Evolutionary conservation across 2,797 vertebrate species (phyloP), one percentile per base, ranked within the genome.

Genomic region (Argya squamiceps): DNA sequence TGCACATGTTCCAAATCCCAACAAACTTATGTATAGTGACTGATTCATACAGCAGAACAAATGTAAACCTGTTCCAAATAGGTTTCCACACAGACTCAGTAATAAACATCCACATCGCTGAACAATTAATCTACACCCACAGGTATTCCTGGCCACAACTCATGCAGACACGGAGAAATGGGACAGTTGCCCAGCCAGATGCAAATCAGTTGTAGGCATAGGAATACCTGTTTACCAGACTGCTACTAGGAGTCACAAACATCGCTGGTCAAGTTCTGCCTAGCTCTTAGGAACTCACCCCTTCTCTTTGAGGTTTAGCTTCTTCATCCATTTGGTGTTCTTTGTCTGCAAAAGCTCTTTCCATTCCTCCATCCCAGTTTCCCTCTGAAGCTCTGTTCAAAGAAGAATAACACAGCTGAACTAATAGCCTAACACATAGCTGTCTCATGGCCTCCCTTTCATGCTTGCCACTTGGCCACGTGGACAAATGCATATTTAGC

Each of bases 401-500:
- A 86, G 74, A 70, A 77, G 19, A 83, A 64, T 49, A 92, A 53
- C 37, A 62, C 36, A 81, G 74, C 26, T 86, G 69, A 88, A 78
- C 79, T 75, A 68, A 62, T 30, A 58, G 29, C 65, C 58, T 74
- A 91, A 69, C 39, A 70, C 53, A 37, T 11, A 89, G 70, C 53
- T 76, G 13, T 69, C 37, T 84, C 55, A 81, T 43, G 26, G 53
- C 50, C 62, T 59, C 62, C 59, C 20, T 70, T 88, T 77, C 36
- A 32, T 56, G 56, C 52, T 52, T 92, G 50, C 62, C 26, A 50
- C 50, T 89, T 85, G 44, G 17, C 49, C 84, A 74, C 10, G 5
- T 93, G 70, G 73, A 92, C 68, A 95, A 96, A 97, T 62, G 92
- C 81, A 90, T 77, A 77, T 82, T 82, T 85, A 69, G n/a, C 88